A percentile compares a stretch with the other conserved stretches of the same genome.
phyloP scores from a whole-genome alignment of 2,113 vertebrate species.

The Pyxicephalus adspersus region DNA sequence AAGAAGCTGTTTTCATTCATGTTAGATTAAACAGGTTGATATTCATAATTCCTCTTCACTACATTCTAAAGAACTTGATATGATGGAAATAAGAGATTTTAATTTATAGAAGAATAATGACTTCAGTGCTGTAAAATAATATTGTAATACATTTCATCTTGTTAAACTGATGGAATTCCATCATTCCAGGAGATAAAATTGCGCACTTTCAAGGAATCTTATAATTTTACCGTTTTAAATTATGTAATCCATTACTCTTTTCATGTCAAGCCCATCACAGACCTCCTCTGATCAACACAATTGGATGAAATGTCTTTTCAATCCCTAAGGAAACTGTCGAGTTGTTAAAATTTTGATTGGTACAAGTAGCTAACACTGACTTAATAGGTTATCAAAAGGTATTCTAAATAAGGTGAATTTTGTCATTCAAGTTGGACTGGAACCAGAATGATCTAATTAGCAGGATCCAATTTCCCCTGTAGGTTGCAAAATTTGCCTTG shows the following conservation, averaged over 20 bases:
- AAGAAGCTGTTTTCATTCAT: too few relatives aligned
- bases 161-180: too few relatives aligned
- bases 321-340: neutral
- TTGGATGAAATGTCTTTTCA: neutral
- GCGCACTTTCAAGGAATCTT: too few relatives aligned
- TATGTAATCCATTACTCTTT: neutral
- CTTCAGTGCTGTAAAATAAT: too few relatives aligned
- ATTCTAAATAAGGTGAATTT: slow-evolving; percentile 71
- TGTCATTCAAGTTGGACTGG: slow-evolving; percentile 69
- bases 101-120: too few relatives aligned
- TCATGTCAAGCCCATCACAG: neutral
- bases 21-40: too few relatives aligned
- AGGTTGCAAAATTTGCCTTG: slow-evolving; percentile 68
- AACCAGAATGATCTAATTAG: slow-evolving; percentile 73
- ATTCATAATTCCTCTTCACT: too few relatives aligned
- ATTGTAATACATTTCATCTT: too few relatives aligned
- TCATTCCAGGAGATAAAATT: too few relatives aligned
- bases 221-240: neutral
- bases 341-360: slow-evolving; percentile 38
- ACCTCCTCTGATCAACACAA: neutral
- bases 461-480: slow-evolving; percentile 64
- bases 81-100: too few relatives aligned
- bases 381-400: slow-evolving; percentile 67
- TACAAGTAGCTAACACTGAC: slow-evolving; percentile 57
- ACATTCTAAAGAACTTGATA: too few relatives aligned